phyloP scores from a whole-genome alignment of 1,140 invertebrate genomes.

The Musca domestica region DNA sequence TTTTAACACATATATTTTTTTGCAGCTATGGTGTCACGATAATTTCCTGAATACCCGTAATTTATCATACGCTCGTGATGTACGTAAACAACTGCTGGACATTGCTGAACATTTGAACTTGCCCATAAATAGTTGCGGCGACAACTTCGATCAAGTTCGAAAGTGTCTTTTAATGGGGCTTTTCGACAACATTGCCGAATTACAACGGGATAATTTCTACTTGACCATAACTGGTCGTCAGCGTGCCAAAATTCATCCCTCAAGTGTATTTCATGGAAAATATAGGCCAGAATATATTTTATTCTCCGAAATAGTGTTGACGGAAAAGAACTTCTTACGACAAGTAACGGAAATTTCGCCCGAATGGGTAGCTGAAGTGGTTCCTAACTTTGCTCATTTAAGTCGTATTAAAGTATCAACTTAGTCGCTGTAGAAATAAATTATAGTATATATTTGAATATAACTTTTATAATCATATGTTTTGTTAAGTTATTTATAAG shows the following conservation, averaged over 20 bases:
- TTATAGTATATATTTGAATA: no score
- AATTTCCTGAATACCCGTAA: conserved; percentile 87
- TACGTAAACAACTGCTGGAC: conserved; percentile 77
- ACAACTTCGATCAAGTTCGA: conserved; percentile 68
- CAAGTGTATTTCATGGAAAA: conserved; percentile 53
- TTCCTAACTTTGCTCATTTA: conserved; percentile 54
- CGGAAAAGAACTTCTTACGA: conserved; percentile 79
- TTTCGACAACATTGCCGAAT: conserved; percentile 86
- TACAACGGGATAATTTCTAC: conserved; percentile 74
- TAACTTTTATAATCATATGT: no score
- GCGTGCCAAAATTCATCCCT: conserved; percentile 47
- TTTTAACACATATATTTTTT: conserved; percentile 32
- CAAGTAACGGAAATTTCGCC: conserved; percentile 70
- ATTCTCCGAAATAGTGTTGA: conserved; percentile 87
- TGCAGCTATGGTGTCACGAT: conserved; percentile 83
- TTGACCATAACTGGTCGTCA: conserved; percentile 62
- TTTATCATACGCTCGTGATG: conserved; percentile 76
- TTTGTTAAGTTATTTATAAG: no score
- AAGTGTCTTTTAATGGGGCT: conserved; percentile 80
- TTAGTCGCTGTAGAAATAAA: conserved; percentile 3
- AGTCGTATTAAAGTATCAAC: conserved; percentile 28
- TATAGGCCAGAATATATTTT: conserved; percentile 76
- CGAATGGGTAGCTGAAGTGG: conserved; percentile 69
- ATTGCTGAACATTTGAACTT: conserved; percentile 73
- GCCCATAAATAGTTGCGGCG: conserved; percentile 67